Evolutionary conservation across 2,113 vertebrate species (phyloP).

Genomic region (Brachypteracias leptosomus): DNA sequence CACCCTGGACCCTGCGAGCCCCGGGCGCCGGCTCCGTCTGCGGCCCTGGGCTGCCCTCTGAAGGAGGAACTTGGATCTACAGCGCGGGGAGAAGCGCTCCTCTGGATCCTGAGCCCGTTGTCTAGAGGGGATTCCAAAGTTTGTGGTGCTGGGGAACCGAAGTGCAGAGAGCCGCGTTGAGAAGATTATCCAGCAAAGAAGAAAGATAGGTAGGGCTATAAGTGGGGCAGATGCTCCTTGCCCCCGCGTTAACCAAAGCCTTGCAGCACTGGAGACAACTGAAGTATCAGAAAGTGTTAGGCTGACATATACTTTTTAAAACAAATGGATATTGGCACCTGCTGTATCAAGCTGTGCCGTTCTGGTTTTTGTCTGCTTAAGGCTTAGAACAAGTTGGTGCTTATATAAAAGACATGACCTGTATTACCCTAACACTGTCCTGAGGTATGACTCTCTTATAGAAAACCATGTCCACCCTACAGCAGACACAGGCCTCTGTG

Average conservation of each 20-base stretch:
- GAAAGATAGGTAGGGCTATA: too few relatives aligned
- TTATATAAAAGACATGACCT: background rate
- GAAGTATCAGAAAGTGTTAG: background rate
- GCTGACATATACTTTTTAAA: background rate
- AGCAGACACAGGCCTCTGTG: background rate
- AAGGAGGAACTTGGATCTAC: conserved; percentile 56
- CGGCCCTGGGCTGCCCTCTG: conserved; percentile 73
- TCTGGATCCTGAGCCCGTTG: background rate
- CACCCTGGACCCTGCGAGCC: too few relatives aligned
- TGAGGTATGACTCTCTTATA: background rate
- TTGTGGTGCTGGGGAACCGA: background rate
- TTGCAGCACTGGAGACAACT: background rate
- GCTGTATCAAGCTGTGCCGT: background rate
- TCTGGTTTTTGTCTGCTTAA: background rate
- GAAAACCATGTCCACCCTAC: background rate
- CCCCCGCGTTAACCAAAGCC: background rate
- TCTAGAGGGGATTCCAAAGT: background rate
- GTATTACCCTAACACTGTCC: background rate
- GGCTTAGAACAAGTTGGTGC: background rate
- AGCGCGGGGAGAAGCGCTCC: background rate
- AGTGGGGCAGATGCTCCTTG: too few relatives aligned
- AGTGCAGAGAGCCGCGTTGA: background rate
- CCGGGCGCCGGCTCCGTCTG: background rate
- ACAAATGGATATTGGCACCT: background rate
- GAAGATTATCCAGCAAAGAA: background rate